Conservation (phyloP, 2,888 invertebrate genomes). For the Rhogogaster chlorosoma region DNA sequence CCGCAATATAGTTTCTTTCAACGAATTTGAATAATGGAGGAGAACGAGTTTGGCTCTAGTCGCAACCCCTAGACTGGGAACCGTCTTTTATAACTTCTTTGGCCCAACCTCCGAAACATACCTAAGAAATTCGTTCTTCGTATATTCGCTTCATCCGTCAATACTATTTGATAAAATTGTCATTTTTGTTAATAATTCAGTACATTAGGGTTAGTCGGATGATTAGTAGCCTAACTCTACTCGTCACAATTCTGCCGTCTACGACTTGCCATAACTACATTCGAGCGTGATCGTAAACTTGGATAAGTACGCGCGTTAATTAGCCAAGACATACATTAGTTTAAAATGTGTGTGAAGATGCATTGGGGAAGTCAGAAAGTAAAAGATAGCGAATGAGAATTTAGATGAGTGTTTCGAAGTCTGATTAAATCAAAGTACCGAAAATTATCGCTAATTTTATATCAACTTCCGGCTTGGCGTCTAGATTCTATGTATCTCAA, state of each 20-base stretch:
- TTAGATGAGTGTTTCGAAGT: background rate
- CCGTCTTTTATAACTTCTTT: background rate
- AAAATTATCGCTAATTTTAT: background rate
- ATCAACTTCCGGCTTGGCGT: background rate
- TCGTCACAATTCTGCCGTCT: background rate
- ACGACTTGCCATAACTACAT: background rate
- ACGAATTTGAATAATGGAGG: conserved; percentile 7
- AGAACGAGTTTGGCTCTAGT: background rate
- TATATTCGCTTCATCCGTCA: background rate
- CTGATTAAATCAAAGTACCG: no score
- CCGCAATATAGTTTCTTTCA: conserved; percentile 6
- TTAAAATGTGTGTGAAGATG: background rate
- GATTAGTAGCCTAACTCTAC: background rate
- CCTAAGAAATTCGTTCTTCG: background rate
- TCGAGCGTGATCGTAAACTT: background rate
- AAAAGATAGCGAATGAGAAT: background rate
- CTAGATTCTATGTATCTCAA: background rate
- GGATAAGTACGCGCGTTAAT: background rate
- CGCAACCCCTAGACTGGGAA: background rate
- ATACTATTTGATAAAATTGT: background rate
- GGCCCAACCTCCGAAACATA: background rate
- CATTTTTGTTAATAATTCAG: background rate
- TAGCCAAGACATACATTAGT: background rate
- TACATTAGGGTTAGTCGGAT: background rate
- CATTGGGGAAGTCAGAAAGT: background rate